Percentiles rank a stretch among this genome's conserved stretches.
Conservation (phyloP, 1,140 invertebrate genomes). For the Trichomalopsis sarcophagae region DNA sequence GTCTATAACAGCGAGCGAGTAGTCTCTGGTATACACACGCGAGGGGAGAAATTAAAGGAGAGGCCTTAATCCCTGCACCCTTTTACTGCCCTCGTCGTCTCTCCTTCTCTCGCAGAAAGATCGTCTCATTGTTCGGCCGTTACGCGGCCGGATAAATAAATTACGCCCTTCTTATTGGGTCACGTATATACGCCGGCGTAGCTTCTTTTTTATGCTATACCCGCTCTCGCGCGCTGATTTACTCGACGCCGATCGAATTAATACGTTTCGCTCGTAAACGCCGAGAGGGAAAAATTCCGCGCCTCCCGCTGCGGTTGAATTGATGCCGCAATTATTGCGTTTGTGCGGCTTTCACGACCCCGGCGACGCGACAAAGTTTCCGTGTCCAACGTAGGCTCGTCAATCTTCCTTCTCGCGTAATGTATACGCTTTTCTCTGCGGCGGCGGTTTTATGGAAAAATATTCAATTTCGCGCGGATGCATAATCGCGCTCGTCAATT, state of each 20-base stretch:
- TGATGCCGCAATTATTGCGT: conserved; percentile 15
- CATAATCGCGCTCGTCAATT: neutral
- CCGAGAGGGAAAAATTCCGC: neutral
- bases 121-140: neutral
- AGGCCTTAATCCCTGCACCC: conserved; percentile 30
- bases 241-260: neutral
- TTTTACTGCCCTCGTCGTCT: neutral
- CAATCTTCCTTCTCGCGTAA: conserved; percentile 1
- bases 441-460: conserved; percentile 3
- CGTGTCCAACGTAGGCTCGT: neutral
- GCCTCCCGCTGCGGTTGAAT: neutral
- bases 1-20: neutral
- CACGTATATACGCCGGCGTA: neutral
- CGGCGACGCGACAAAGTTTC: neutral
- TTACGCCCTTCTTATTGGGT: conserved; percentile 27
- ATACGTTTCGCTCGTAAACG: neutral
- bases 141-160: conserved; percentile 25
- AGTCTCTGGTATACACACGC: no score
- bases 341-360: neutral
- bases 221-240: neutral
- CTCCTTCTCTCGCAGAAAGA: neutral
- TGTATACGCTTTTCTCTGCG: neutral
- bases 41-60: conserved; percentile 27
- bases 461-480: conserved; percentile 34
- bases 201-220: neutral